phyloP scores from a whole-genome alignment of 2,113 vertebrate species.

The Poeciliopsis prolifica region DNA sequence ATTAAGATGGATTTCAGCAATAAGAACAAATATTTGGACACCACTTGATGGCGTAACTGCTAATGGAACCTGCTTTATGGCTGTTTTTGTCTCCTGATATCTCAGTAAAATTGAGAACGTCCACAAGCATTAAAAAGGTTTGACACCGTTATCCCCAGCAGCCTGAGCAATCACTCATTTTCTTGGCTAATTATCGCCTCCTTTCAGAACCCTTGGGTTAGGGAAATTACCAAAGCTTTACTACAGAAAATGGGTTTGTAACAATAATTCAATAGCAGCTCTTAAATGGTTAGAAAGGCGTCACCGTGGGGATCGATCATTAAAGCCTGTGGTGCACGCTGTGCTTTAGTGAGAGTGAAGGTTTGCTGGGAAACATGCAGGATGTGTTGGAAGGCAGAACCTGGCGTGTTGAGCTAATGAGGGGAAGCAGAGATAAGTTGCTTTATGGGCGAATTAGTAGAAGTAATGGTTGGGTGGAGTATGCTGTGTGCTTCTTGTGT shows the following conservation, averaged over 20 bases:
- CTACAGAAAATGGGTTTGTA: constrained; percentile 41
- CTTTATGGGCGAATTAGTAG: constrained; percentile 31
- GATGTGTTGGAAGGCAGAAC: not conserved
- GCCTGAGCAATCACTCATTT: constrained; percentile 15
- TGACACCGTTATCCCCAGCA: constrained; percentile 7
- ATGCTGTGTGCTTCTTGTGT: constrained; percentile 6
- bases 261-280: constrained; percentile 44
- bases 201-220: constrained; percentile 26
- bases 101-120: constrained; percentile 12
- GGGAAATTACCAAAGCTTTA: constrained; percentile 43
- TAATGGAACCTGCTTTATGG: not conserved
- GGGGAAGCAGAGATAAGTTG: not conserved
- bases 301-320: constrained; percentile 27
- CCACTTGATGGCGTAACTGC: not conserved
- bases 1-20: constrained; percentile 1
- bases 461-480: constrained; percentile 13
- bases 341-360: not conserved
- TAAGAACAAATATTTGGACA: not conserved
- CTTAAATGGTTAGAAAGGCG: constrained; percentile 33
- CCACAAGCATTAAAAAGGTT: constrained; percentile 7
- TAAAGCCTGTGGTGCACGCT: constrained; percentile 13
- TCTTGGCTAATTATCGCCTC: constrained; percentile 48
- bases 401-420: constrained; percentile 14
- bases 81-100: constrained; percentile 7
- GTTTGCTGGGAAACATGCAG: constrained; percentile 20